Evolutionary conservation across 2,888 invertebrate genomes (phyloP), one percentile per base, ranked within the genome.

Genomic region (Lacanobia wlatinum): DNA sequence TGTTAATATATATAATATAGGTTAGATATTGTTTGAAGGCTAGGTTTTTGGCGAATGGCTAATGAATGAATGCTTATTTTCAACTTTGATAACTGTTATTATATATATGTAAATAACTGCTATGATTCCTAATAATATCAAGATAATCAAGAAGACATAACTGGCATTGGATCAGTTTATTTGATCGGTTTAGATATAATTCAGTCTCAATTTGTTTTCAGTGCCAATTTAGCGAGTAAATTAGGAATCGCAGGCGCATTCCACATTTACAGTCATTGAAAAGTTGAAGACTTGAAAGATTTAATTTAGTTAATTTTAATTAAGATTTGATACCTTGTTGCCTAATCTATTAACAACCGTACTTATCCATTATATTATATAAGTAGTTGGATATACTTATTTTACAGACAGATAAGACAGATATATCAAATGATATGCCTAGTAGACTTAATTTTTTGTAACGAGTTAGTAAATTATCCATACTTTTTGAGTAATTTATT

Each of bases 181-280:
- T 70, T 55, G 14, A 55, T 55, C 40, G 21, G 40, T 75, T 58
- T 43, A 28, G 62, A 52, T 62, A 9, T 56, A 34, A 38, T 75
- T 70, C 6, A 21, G 56, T 59, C 53, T 55, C n/a, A 16, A 50
- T 55, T 83, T 56, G 28, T 58, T 60, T 34, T 34, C 34, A 34
- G 34, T 34, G 34, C 5, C 34, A 34, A 64, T 68, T 72, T 62
- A 63, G 48, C 21, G 10, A 56, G 34, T 50, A n/a, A 53, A 18
- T 40, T 65, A n/a, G 64, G 83, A 82, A 83, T 85, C 87, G 84
- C 84, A 64, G 84, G 84, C 84, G 87, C 67, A 74, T 85, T 87
- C 84, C 80, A 58, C 28, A 65, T 63, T 56, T 59, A 59, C 23
- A 23, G 43, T 16, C 18, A 59, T 48, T 64, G 10, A 40, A 71